Base-by-base conservation (phyloP, 2,888 invertebrate genomes). In the Mayetiola destructor region DNA sequence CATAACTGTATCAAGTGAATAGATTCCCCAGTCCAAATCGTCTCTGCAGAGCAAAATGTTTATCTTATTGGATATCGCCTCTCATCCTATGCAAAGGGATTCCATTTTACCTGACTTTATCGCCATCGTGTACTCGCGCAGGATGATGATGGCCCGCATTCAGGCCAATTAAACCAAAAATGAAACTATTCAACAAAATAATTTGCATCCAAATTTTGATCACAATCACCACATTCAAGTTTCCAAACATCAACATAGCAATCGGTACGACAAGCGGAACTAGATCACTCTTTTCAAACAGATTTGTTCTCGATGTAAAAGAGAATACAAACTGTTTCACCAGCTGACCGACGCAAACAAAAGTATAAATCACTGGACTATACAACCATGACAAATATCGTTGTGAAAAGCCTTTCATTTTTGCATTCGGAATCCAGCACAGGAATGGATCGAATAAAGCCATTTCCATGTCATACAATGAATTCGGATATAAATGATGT, bases 81-180 rank as follows among this genome's bases (percentile, higher is more conserved):
- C 23, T 36, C 12, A 54, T 54, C 4, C 29, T 32, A 52, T 23
- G 42, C 23, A 10, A 39, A 40, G 2, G 12, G n/a, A 39, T 36
- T 61, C 61, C 60, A n/a, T n/a, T n/a, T n/a, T 71, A 82, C 82
- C 78, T 76, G 37, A 77, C 74, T 56, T 78, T 70, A 68, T 89
- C 88, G 2, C 87, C 87, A 64, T 87, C 87, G 66, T 88, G 88
- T 64, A 83, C 83, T 59, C 86, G 82, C 30, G 79, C 79, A 1
- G 88, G 86, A 67, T 88, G 85, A 65, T 88, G 87, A 72, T 88
- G 88, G 1, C 82, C 85, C 1, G 85, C 86, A 66, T 81, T 85
- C 1, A 84, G 64, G 2, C 81, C 86, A 58, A 85, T 79, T 1
- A 77, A 63, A 14, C 71, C 74, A 65, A 88, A 85, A 1, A 77